Base-by-base conservation (phyloP, 1,140 invertebrate species). In the Polypedilum vanderplanki region DNA sequence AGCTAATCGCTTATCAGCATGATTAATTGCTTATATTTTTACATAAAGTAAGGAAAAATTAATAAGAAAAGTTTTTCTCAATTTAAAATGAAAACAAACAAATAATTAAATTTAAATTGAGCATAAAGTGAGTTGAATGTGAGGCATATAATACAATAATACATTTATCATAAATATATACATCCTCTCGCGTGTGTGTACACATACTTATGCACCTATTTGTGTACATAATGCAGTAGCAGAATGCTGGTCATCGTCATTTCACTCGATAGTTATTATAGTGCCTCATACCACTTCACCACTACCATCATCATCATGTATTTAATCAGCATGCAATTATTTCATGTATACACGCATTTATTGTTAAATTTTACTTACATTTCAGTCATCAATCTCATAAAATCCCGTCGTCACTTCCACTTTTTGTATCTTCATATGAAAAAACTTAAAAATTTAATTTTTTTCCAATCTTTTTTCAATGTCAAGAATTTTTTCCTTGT, bases 61-160 rank as follows among this genome's bases (percentile, higher is more conserved):
- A 33, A 33, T 33, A 5, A 33, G 24, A 33, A 33, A 33, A 33
- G 24, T 33, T 33, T 33, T 33, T 33, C 5, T 33, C 24, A 33
- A 1, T 33, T 33, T 33, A 33, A 33, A 33, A 33, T 33, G 24
- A 70, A 70, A 70, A 18, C 65, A 70, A 70, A 70, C 17, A 70
- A 57, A 18, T 70, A 70, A 70, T 70, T 70, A 70, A 20, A 18
- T 18, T 18, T 70, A 20, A 70, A 70, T 70, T 70, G 65, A 70
- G 65, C 65, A 70, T 70, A 70, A 70, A 70, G n/a, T n/a, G 17
- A 70, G 65, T 22, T 70, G 65, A 70, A 70, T 70, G 64, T n/a
- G 10, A 20, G n/a, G n/a, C n/a, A 20, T n/a, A 57, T 57, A 70
- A 70, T 70, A 18, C 65, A 70, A 70, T 70, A 70, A 70, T 70